Base-by-base conservation (phyloP, 2,797 vertebrate species). In the Centropyge bicolor region DNA sequence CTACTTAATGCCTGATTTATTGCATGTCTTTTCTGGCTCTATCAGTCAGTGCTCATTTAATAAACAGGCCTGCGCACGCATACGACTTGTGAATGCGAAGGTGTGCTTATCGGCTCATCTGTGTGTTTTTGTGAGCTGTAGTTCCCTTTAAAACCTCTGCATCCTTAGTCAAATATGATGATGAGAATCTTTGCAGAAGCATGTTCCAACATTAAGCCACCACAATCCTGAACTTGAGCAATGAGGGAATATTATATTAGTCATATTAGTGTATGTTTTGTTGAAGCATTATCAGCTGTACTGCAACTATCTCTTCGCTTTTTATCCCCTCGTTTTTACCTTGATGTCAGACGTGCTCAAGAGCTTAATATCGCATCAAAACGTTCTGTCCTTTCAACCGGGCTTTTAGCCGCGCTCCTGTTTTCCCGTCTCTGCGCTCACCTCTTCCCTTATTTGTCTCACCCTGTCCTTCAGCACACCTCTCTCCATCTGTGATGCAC, bases 31-130 rank as follows among this genome's bases (percentile, higher is more conserved):
- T 19, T 31, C 13, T 57, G 54, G 57, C 70, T 76, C n/a, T 22
- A 60, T 84, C 56, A 51, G 1, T 38, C 48, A 11, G 41, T 62
- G 48, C 68, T 64, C 16, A 17, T 57, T 64, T 35, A 22, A 40
- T 16, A 22, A 65, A 69, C 83, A 70, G 31, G 84, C 43, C 54
- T 0, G 36, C 14, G 49, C 85, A 0, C 49, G 76, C 60, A 51
- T 43, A n/a, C 8, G 4, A 17, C 0, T 11, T 48, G 59, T 13
- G 66, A 56, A 27, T 51, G 24, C 14, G 7, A 43, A 71, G 65
- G 41, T 57, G 55, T 24, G 43, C 38, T 61, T 38, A 27, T 51
- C 9, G 8, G 52, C 46, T 82, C 60, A 60, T 72, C 63, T 59
- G 24, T 40, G 46, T 57, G 66, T 14, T 31, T 54, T 11, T 24